A percentile compares a stretch with the other conserved stretches of the same genome.
phyloP scores from a whole-genome alignment of 2,797 vertebrate genomes.

The Antrozous pallidus region DNA sequence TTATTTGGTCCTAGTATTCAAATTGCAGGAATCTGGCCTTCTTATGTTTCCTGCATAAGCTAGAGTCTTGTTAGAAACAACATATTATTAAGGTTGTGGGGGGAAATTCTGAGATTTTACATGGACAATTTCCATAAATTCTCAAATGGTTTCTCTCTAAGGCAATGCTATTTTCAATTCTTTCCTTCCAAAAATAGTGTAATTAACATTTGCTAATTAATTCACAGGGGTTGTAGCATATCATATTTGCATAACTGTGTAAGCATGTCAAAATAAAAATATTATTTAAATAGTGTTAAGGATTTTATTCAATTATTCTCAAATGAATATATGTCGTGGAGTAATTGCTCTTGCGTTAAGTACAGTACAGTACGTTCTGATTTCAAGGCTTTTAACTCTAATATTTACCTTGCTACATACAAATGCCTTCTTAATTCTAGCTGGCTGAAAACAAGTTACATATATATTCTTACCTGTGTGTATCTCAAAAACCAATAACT shows the following conservation, averaged over 20 bases:
- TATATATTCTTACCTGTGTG: not conserved
- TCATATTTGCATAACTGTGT: not conserved
- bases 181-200: not conserved
- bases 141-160: not conserved
- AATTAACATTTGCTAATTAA: constrained; percentile 22
- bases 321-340: not conserved
- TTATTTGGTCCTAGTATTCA: not conserved
- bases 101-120: not conserved
- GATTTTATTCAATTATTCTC: not conserved
- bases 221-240: not conserved
- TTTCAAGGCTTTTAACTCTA: not conserved
- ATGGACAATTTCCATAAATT: constrained; percentile 30
- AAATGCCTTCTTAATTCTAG: not conserved
- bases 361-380: not conserved
- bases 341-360: not conserved
- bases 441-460: not conserved
- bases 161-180: not conserved
- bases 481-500: not conserved
- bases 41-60: not conserved
- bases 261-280: not conserved
- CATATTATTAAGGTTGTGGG: not conserved
- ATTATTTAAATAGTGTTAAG: not conserved
- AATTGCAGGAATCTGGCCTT: not conserved
- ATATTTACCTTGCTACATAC: not conserved
- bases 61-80: not conserved